Evolutionary conservation across 2,888 invertebrate species (phyloP).

Genomic region (Auanema sp.): DNA sequence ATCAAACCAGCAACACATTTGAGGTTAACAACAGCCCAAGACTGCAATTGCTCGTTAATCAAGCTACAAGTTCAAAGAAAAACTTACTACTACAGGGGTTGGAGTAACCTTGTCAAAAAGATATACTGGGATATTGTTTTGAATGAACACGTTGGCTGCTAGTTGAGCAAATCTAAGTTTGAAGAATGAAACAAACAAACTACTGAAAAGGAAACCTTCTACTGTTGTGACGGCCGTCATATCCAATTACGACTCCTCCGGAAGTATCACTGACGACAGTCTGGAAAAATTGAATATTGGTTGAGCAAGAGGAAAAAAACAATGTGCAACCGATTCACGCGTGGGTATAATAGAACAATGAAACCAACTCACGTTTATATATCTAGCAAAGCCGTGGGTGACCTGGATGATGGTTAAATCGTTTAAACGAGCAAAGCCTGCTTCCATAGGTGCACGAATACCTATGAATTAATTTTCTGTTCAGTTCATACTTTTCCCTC

Average conservation of each 20-base stretch:
- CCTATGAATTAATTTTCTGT: constrained; percentile 66
- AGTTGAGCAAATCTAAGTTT: constrained; percentile 80
- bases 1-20: constrained; percentile 84
- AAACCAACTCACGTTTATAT: constrained; percentile 31
- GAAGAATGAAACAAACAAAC: not conserved
- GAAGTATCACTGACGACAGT: constrained; percentile 20
- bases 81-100: constrained; percentile 80
- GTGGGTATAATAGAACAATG: too few species aligned
- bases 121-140: constrained; percentile 78
- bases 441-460: constrained; percentile 85
- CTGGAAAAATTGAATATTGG: not conserved
- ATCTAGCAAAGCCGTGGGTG: constrained; percentile 67
- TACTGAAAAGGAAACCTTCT: constrained; percentile 22
- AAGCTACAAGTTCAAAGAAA: not conserved
- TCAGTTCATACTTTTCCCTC: not conserved
- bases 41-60: constrained; percentile 65
- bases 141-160: constrained; percentile 81
- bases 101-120: constrained; percentile 81
- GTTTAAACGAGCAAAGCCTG: constrained; percentile 91
- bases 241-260: constrained; percentile 58
- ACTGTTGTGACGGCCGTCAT: constrained; percentile 59
- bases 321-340: too few species aligned
- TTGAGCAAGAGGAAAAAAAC: too few species aligned
- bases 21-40: constrained; percentile 79
- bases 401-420: constrained; percentile 87